Base-by-base conservation (phyloP, 1,140 invertebrate species). In the Euschistus heros region DNA sequence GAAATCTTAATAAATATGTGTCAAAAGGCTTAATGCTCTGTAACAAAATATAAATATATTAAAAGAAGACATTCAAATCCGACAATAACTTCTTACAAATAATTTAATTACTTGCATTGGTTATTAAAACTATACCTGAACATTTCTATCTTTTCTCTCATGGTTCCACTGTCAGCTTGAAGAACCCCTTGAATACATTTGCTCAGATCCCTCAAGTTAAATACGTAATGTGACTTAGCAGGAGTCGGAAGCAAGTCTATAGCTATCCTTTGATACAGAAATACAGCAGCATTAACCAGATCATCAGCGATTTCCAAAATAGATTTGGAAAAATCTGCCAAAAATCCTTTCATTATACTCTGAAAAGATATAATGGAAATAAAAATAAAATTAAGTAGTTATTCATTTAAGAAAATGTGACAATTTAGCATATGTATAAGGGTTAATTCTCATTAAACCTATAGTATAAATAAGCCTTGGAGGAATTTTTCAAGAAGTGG, bases 161-260 rank as follows among this genome's bases (percentile, higher is more conserved):
- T 82, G 26, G 79, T 80, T 0, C 80, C 78, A 0, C 82, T 77
- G 79, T 87, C 80, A 67, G 85, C 81, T 79, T 91, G 82, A 73
- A 90, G 72, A 0, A 92, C 83, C 5, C 92, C 92, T 75, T 94
- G 90, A 69, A 96, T 83, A 52, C 91, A 92, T 74, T 94, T 87
- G n/a, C 91, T 90, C 37, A 95, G 81, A 76, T 92, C 89, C 30
- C 92, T 78, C 69, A 95, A 76, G 76, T 95, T 95, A 73, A 95
- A 96, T 15, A 94, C 83, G 69, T 96, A 95, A 74, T 97, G 92
- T 0, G 89, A 91, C 72, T 94, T 94, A 22, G 87, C 82, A 0
- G 92, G 91, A 0, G 88, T 91, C 0, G 92, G 92, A 17, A 94
- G 75, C 30, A 95, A 80, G 70, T 91, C 86, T 0, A 79, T 75